A percentile compares a stretch with the other conserved stretches of the same genome.
phyloP scores from a whole-genome alignment of 2,888 invertebrate genomes.

The Patella caerulea region DNA sequence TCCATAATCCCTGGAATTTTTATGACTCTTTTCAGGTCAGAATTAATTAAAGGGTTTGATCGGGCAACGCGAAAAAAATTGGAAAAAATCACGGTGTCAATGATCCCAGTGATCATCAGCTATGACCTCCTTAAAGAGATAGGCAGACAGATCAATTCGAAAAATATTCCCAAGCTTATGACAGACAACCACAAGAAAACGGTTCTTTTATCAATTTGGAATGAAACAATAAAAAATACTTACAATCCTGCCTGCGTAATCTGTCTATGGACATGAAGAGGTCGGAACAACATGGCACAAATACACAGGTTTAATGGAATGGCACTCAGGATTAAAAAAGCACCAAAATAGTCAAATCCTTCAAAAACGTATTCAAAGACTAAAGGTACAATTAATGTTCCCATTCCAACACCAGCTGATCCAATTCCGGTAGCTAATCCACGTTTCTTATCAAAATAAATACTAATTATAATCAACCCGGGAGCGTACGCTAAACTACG shows the following conservation, averaged over 20 bases:
- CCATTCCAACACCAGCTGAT: slow-evolving; percentile 57
- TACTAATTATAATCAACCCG: slow-evolving; percentile 49
- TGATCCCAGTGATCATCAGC: no score
- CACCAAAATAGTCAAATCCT: slow-evolving; percentile 48
- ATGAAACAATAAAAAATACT: background rate
- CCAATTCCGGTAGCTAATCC: slow-evolving; percentile 54
- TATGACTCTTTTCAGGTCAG: no score
- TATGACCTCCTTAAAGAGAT: no score
- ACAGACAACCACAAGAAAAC: no score
- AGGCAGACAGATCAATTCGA: no score
- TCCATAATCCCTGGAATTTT: no score
- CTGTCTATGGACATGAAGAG: slow-evolving; percentile 39
- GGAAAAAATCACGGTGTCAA: no score
- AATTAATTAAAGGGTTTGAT: no score
- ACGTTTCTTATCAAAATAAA: slow-evolving; percentile 56
- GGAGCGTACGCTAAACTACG: slow-evolving; percentile 54
- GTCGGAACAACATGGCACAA: slow-evolving; percentile 50
- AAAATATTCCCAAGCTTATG: no score
- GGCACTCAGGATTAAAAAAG: slow-evolving; percentile 50
- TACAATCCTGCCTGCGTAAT: slow-evolving; percentile 14
- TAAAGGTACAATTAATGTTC: slow-evolving; percentile 54
- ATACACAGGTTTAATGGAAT: slow-evolving; percentile 47
- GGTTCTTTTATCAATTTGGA: background rate
- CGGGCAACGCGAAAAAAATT: no score
- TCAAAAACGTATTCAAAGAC: slow-evolving; percentile 47